These are phyloP conservation scores for Ophioninae sp. DNA, from an alignment of 2,888 invertebrate genomes.

Conservation along the genomic window DNA sequence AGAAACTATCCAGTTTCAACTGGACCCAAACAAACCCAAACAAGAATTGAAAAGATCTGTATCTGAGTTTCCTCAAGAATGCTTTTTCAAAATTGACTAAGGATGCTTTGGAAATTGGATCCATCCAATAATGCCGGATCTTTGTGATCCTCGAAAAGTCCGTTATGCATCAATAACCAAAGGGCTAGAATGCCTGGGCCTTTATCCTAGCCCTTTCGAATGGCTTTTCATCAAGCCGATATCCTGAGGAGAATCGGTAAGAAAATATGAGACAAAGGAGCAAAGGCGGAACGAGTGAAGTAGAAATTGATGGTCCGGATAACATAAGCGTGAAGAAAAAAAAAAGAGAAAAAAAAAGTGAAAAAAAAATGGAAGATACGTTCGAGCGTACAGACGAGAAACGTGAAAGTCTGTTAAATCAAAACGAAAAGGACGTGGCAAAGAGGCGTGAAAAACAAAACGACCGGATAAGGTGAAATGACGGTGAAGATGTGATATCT, in stretches of 20 bases:
- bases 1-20: no score
- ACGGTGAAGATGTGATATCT: constrained; percentile 6
- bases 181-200: not conserved
- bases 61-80: no score
- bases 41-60: not conserved
- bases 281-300: constrained; percentile 28
- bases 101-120: not conserved
- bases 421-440: constrained; percentile 31
- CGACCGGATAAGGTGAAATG: constrained; percentile 19
- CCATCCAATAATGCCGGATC: not conserved
- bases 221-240: constrained; percentile 28
- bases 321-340: constrained; percentile 42
- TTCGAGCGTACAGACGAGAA: no score
- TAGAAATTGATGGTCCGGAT: constrained; percentile 50
- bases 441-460: constrained; percentile 49
- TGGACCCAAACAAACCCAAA: not conserved
- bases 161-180: not conserved
- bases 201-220: not conserved
- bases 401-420: constrained; percentile 29
- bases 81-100: not conserved
- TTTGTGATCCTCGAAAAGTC: not conserved
- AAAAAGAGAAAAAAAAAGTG: constrained; percentile 18
- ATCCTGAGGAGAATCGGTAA: constrained; percentile 29
- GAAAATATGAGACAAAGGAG: constrained; percentile 49
- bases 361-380: no score